Percentiles rank a stretch among this genome's conserved stretches.
Conservation (phyloP, 2,113 vertebrate genomes). For the Galbula dea region DNA sequence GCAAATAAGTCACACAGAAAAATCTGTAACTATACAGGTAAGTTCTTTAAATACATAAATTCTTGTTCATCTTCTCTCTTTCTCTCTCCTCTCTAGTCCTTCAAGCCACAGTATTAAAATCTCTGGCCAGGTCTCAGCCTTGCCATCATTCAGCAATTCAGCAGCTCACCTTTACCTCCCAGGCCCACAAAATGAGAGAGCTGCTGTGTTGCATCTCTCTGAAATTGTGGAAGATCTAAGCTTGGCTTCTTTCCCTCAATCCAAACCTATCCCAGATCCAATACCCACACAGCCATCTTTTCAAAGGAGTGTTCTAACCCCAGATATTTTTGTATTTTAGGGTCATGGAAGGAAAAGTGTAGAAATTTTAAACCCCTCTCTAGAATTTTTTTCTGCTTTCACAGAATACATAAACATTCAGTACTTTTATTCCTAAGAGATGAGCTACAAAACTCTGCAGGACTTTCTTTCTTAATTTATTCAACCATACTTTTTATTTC, state of each 20-base stretch:
- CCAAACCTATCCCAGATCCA: neutral
- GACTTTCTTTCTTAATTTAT: neutral
- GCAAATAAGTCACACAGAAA: neutral
- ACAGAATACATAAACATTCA: neutral
- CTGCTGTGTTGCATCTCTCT: fast-evolving
- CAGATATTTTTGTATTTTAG: neutral
- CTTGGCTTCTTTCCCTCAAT: neutral
- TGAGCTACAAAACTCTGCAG: neutral
- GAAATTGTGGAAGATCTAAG: neutral
- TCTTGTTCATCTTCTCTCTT: neutral
- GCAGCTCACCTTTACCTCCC: neutral
- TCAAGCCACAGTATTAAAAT: neutral
- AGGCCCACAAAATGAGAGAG: neutral
- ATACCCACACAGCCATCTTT: neutral
- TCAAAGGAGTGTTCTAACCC: neutral
- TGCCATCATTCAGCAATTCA: neutral
- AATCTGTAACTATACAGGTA: neutral
- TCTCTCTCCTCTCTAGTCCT: neutral
- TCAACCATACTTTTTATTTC: neutral
- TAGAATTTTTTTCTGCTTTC: neutral
- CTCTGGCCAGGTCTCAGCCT: neutral
- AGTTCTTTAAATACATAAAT: neutral
- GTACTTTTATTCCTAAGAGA: neutral
- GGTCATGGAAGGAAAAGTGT: neutral
- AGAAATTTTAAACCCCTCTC: neutral